Evolutionary conservation across 2,113 vertebrate genomes (phyloP), one percentile per base, ranked within the genome.

Genomic region (Sterrhoptilus dennistouni): DNA sequence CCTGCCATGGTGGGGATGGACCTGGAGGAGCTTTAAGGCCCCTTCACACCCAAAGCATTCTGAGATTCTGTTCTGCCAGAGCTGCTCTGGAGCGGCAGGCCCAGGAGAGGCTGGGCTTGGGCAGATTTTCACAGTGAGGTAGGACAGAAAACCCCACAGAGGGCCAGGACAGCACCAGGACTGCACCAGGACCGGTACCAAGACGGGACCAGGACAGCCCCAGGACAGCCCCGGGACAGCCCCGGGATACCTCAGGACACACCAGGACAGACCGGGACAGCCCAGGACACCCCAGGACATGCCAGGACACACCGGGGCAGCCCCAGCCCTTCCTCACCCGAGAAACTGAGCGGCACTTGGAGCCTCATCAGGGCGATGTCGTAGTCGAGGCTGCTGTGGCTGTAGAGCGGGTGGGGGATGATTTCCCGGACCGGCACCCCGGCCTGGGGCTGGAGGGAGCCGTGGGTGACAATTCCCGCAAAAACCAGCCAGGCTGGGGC

Each of bases 281-380:
- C 38, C 42, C 42, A 14, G 42, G 14, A 44, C 42, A 44, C 14
- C 16, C 15, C 45, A 5, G 20, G 31, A 24, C 9, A 2, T 14
- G 52, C 47, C 47, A 24, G 47, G 23, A 49, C 23, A 49, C 23
- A 24, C 4, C 52, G 6, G 3, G 4, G 16, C 15, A 45, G 29
- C 14, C 2, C 19, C 25, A 25, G 8, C 44, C 33, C 33, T 18
- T 20, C 61, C 38, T 52, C 4, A 99, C 99, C 98, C 57, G 99
- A 99, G 96, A 99, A 99, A 75, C 97, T 98, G 66, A 99, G 96
- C 0, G 98, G 98, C 0, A 91, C 98, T 33, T 24, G 96, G n/a
- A 99, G 98, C 95, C 98, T 98, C 97, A 99, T 95, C 81, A 99
- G 97, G 5, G 99, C 99, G 2, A 99, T 97, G 47, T 99, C 99